Conservation (phyloP, 2,797 vertebrate genomes). For the Cheracebus regulus region DNA sequence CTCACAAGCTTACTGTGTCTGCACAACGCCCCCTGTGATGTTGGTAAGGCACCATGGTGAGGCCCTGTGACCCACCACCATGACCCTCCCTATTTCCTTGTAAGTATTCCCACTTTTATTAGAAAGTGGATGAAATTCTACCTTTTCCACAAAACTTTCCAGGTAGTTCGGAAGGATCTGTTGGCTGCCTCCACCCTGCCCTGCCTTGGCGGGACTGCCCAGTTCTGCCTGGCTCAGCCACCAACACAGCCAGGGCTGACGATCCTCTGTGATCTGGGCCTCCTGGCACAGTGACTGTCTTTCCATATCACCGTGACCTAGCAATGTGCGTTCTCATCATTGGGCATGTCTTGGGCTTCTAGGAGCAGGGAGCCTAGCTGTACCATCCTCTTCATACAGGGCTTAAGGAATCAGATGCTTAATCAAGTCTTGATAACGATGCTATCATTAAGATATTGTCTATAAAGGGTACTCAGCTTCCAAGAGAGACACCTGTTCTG, state of each 20-base stretch:
- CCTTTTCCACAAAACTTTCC: neutral
- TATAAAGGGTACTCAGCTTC: neutral
- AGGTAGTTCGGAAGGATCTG: neutral
- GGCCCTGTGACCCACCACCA: neutral
- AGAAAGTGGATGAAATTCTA: neutral
- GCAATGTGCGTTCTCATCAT: rapidly evolving
- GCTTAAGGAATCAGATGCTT: neutral
- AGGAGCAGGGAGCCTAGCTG: neutral
- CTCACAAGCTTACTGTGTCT: too few relatives aligned
- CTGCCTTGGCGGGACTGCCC: rapidly evolving
- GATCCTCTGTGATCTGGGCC: neutral
- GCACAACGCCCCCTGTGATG: rapidly evolving
- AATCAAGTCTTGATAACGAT: neutral
- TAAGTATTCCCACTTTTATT: neutral
- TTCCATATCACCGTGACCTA: neutral
- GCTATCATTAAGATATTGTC: neutral
- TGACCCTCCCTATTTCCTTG: neutral
- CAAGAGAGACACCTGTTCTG: neutral
- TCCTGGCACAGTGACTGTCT: neutral
- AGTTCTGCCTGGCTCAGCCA: neutral
- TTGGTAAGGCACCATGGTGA: neutral
- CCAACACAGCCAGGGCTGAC: neutral
- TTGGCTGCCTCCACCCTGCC: neutral
- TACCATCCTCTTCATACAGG: neutral
- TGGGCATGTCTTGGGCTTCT: neutral